Percentiles rank a stretch among this genome's conserved stretches.
Conservation (phyloP, 2,888 invertebrate genomes). For the Platerodrilus igneus region DNA sequence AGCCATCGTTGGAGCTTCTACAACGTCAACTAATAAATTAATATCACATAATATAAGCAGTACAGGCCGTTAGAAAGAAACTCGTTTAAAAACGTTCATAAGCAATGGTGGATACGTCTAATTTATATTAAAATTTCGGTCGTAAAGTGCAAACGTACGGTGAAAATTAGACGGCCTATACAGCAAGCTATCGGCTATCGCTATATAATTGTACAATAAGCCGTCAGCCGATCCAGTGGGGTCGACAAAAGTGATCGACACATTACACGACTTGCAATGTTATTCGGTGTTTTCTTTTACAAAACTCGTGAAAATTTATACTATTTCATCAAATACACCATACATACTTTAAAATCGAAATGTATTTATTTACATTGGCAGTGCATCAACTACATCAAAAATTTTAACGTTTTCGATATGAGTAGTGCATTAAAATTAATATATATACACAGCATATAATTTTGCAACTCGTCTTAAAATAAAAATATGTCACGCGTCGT, state of each 20-base stretch:
- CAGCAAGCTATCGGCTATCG: no score
- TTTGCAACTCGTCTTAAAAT: conserved; percentile 11
- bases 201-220: no score
- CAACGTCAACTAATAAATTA: conserved; percentile 9
- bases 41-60: conserved; percentile 9
- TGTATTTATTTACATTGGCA: conserved; percentile 12
- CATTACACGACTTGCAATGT: conserved; percentile 38
- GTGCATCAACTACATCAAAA: conserved; percentile 10
- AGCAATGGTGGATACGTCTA: no score
- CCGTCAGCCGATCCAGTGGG: no score
- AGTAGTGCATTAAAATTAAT: conserved; percentile 6
- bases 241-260: no score
- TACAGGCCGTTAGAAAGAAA: conserved; percentile 6
- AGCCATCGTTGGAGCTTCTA: conserved; percentile 6
- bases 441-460: conserved; percentile 2
- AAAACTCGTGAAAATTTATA: conserved; percentile 1
- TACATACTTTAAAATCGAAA: conserved; percentile 4
- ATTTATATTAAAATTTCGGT: no score
- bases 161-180: no score
- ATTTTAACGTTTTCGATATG: conserved; percentile 12
- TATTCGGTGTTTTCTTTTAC: no score
- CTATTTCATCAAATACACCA: neutral
- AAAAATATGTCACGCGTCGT: conserved; percentile 33
- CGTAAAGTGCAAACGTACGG: no score
- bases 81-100: no score